Conservation (phyloP, 2,797 vertebrate genomes). For the Lepus oiostolus region DNA sequence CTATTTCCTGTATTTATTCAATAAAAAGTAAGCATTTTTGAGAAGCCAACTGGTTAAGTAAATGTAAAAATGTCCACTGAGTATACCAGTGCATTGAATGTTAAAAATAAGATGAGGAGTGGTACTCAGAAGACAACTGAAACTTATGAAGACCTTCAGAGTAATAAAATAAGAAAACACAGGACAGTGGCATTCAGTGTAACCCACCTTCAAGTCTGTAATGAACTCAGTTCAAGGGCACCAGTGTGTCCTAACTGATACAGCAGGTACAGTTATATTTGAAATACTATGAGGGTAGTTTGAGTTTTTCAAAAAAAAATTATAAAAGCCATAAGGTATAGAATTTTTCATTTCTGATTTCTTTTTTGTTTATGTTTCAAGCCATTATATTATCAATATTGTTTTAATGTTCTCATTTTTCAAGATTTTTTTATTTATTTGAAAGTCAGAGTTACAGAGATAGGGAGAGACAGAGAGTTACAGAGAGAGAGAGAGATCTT, state of each 20-base stretch:
- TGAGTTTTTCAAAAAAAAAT: background rate
- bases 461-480: too few species aligned
- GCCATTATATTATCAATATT: too few species aligned
- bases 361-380: too few species aligned
- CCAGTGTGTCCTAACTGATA: background rate
- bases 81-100: background rate
- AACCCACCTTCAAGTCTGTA: background rate
- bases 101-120: background rate
- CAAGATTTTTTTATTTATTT: too few species aligned
- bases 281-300: conserved; percentile 33
- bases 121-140: background rate
- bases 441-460: too few species aligned
- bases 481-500: too few species aligned
- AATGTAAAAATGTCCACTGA: conserved; percentile 11
- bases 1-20: background rate
- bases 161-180: background rate
- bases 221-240: background rate
- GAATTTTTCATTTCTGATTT: conserved; percentile 56
- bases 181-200: background rate
- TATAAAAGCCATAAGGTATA: background rate
- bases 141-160: background rate
- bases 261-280: background rate
- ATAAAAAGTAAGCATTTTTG: background rate
- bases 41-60: background rate
- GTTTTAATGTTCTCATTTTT: too few species aligned